These are phyloP conservation scores for Grammomys dolichurus DNA, from an alignment of 2,113 vertebrate genomes.

Conservation along the genomic window DNA sequence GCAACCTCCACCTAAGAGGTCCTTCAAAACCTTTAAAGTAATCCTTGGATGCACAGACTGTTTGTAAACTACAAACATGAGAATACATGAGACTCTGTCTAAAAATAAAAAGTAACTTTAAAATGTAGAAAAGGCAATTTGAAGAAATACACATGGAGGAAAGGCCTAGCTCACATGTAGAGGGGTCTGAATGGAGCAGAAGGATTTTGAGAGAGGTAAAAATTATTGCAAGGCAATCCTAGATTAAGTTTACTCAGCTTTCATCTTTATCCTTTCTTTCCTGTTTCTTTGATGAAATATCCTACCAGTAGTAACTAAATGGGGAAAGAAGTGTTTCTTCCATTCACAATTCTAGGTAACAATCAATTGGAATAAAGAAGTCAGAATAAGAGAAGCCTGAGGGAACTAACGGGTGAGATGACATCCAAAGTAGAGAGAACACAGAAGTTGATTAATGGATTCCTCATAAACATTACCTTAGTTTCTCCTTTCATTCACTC, in stretches of 20 bases:
- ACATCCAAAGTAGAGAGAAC: neutral
- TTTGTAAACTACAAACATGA: neutral
- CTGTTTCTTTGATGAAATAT: neutral
- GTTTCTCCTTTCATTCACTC: neutral
- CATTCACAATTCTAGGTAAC: neutral
- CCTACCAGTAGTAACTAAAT: neutral
- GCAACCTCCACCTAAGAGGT: neutral
- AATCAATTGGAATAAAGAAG: neutral
- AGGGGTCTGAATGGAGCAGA: neutral
- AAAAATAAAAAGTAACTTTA: neutral
- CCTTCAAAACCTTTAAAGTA: neutral
- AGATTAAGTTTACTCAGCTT: neutral
- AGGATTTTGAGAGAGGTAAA: neutral
- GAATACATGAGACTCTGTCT: neutral
- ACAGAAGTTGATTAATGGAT: too few relatives aligned
- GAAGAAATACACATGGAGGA: neutral
- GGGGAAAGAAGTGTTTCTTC: neutral
- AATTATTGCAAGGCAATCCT: neutral
- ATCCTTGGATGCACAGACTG: neutral
- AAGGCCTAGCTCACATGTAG: neutral
- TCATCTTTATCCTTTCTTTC: too few relatives aligned
- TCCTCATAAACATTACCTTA: neutral
- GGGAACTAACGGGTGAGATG: neutral
- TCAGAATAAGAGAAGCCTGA: neutral
- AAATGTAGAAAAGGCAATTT: slow-evolving; percentile 14